Base-by-base conservation (phyloP, 2,797 vertebrate species). In the Argentina silus region DNA sequence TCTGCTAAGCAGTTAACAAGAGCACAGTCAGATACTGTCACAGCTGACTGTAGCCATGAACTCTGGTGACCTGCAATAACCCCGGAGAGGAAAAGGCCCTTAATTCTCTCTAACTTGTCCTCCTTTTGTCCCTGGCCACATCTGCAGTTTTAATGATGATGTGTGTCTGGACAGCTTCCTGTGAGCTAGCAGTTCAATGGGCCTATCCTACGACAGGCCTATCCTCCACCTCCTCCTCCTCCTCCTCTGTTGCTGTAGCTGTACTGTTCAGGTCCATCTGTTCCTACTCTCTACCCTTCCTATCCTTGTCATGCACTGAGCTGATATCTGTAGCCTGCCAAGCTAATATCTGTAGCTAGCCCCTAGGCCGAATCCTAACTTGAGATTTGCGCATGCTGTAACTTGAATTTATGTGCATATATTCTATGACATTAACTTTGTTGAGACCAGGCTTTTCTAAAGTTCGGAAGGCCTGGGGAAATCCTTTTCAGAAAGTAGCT, bases 91-190 rank as follows among this genome's bases (percentile, higher is more conserved):
- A 47, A 68, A 36, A 12, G 23, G 9, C 11, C 36, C 27, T 61
- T 61, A 23, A 27, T 23, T 10, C 11, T 61, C 59, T 36, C 12
- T 21, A 78, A 72, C 73, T 70, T 62, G 69, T 70, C 48, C 6
- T 56, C 71, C 71, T 78, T 73, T 73, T 78, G 42, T 66, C 67
- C 67, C 47, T 43, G 48, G 42, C 8, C 69, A 84, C 76, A 80
- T 80, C 78, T 78, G 75, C 74, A 45, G 51, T 70, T 72, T 73
- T 73, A 78, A 80, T 76, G 19, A 43, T 62, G 70, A 74, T 67
- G 68, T 63, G 69, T 3, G 72, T 79, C 79, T 85, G 67, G 75
- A 11, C 1, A 44, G 68, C 70, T 86, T 81, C 81, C 80, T 75
- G 73, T 76, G 48, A 67, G 43, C 17, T 21, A 23, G 42, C 9